Evolutionary conservation across 2,113 vertebrate species (phyloP), one percentile per base, ranked within the genome.

Genomic region (Pachycephala philippinensis): DNA sequence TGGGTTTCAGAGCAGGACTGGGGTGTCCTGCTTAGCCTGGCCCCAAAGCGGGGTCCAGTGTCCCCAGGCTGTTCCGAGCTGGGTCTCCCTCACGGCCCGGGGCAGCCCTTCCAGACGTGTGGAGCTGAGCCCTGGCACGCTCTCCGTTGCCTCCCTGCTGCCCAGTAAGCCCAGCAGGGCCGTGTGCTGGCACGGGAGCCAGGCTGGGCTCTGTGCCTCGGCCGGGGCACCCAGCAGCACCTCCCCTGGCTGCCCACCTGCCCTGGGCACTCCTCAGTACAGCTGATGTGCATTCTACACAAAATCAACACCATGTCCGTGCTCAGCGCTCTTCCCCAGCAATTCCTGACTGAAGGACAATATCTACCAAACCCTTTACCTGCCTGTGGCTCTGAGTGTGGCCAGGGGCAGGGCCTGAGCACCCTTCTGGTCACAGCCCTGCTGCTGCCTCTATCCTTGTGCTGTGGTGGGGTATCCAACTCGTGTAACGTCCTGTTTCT

Each of bases 181-280:
- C 9, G 0, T 3, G 47, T 31, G 40, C 40, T 40, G 40, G 13
- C 40, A 19, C 44, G 47, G 28, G 39, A 20, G 13, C 64, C 65
- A 11, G 45, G 9, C 53, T 22, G 16, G 52, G 19, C n/a, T n/a
- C n/a, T n/a, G n/a, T n/a, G n/a, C n/a, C n/a, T 19, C 19, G 50
- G 53, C 30, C n/a, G 3, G 26, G n/a, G 66, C 90, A 13, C 27
- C 90, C 17, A 53, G 77, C 59, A 84, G 79, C 59, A 1, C 59
- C 89, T 96, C 24, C 80, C 84, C 91, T 79, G 71, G 2, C 91
- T 60, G 80, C 86, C 95, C 93, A 3, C 93, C 56, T 42, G 90
- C 86, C 86, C 97, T 86, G 40, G 75, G 56, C 91, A 15, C 93
- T 84, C 70, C 77, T 91, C 95, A 72, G 54, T 20, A 17, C 49